These are phyloP conservation scores for Metalampra italica DNA, from an alignment of 2,888 invertebrate genomes.

Conservation along the genomic window DNA sequence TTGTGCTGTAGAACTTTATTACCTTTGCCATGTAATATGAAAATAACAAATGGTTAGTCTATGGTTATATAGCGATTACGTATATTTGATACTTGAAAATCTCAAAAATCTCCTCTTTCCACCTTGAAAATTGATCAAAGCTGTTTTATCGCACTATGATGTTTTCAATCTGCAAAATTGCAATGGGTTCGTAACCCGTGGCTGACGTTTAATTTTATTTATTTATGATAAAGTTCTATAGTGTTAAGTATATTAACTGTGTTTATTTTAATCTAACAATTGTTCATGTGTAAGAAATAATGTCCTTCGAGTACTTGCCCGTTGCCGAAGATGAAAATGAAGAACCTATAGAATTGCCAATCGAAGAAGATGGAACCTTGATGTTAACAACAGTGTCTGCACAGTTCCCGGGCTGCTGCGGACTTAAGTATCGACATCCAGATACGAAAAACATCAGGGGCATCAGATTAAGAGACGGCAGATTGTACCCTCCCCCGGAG, in stretches of 20 bases:
- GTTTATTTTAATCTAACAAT: constrained; percentile 57
- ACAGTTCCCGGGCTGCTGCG: constrained; percentile 97
- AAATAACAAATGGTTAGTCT: constrained; percentile 40
- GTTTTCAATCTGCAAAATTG: constrained; percentile 73
- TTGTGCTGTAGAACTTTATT: no score
- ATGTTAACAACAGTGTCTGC: constrained; percentile 95
- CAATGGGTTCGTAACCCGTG: constrained; percentile 77
- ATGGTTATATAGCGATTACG: constrained; percentile 39
- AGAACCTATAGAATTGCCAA: constrained; percentile 97
- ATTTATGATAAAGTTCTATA: constrained; percentile 73
- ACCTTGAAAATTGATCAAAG: constrained; percentile 43
- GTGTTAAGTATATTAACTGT: constrained; percentile 66
- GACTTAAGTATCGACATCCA: constrained; percentile 97
- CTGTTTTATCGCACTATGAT: constrained; percentile 52
- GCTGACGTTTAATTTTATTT: constrained; percentile 77
- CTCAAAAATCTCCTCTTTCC: constrained; percentile 26
- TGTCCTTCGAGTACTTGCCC: constrained; percentile 86
- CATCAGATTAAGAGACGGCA: constrained; percentile 93
- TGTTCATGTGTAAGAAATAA: constrained; percentile 75
- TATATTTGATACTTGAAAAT: constrained; percentile 46
- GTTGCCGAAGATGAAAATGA: constrained; percentile 98
- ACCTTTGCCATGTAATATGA: no score
- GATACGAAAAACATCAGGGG: constrained; percentile 94
- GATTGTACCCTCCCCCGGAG: constrained; percentile 91
- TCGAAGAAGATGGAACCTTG: constrained; percentile 96